phyloP scores from a whole-genome alignment of 2,888 invertebrate genomes.

The Dolichomitus sp. region DNA sequence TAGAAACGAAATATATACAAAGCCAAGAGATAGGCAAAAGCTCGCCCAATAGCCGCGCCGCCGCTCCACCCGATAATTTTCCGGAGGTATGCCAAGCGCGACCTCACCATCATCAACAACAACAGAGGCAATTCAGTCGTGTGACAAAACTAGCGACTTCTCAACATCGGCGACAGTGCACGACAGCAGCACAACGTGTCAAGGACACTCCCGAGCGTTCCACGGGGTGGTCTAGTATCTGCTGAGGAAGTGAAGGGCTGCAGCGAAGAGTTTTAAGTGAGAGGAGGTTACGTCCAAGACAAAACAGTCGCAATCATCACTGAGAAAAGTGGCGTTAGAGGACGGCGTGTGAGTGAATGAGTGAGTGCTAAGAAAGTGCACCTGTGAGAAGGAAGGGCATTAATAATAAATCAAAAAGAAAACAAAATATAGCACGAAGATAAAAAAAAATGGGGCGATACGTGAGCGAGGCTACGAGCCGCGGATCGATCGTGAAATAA shows the following conservation, averaged over 20 bases:
- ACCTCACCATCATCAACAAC: constrained; percentile 18
- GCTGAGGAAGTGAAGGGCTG: background rate
- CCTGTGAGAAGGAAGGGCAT: constrained; percentile 2
- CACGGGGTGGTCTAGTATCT: background rate
- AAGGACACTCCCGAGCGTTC: constrained; percentile 63
- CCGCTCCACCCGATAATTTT: background rate
- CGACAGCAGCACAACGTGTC: constrained; percentile 47
- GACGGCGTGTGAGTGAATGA: constrained; percentile 29
- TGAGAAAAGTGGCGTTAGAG: background rate
- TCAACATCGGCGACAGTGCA: constrained; percentile 18
- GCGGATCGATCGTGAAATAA: constrained; percentile 84
- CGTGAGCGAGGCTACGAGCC: constrained; percentile 79
- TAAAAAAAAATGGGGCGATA: constrained; percentile 79
- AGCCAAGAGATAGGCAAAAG: background rate
- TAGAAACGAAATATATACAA: background rate
- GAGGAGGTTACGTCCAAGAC: background rate
- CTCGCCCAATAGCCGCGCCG: background rate
- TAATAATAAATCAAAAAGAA: constrained; percentile 9
- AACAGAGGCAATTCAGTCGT: background rate
- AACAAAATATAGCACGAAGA: constrained; percentile 37
- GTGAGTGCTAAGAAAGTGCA: constrained; percentile 22
- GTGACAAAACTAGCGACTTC: background rate
- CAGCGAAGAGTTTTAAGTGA: background rate
- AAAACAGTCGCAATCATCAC: constrained; percentile 23
- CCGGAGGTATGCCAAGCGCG: background rate